Base-by-base conservation (phyloP, 2,888 invertebrate species). In the Synergus gifuensis region DNA sequence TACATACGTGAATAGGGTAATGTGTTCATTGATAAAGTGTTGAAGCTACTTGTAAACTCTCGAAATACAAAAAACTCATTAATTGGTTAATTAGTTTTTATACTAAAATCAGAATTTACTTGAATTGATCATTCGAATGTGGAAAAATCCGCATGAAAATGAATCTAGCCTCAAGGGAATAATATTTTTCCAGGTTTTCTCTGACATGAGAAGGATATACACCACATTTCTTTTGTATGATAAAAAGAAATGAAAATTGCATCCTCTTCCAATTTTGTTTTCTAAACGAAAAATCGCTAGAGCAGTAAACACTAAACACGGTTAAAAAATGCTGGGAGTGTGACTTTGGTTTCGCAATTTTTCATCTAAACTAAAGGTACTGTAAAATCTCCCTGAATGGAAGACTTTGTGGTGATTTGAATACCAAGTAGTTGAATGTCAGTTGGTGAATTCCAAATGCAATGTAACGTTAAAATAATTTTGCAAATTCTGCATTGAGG, bases 21-120 rank as follows among this genome's bases (percentile, higher is more conserved):
- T 69, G n/a, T 16, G 28, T 69, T 69, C 49, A 69, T 49, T 69
- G n/a, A 69, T 69, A 28, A 28, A 69, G n/a, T 54, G n/a, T 69
- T 22, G 28, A 69, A 54, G n/a, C 46, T n/a, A 28, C 62, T 60
- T 62, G 12, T 62, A 28, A 18, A 28, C 22, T 62, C 5, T 62
- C 14, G 5, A 62, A 62, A 11, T 18, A 58, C 18, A 54, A 54
- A 54, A n/a, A 54, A 54, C n/a, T 8, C 0, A 9, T n/a, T 8
- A 54, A 54, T 54, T 54, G 7, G 54, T 8, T 54, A n/a, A n/a
- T 8, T 54, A 2, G n/a, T 2, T 44, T 54, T 2, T 3, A 54
- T n/a, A 54, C 8, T 8, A 54, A 54, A n/a, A 8, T 2, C n/a
- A 2, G 9, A n/a, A 8, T 54, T n/a, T 2, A n/a, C 7, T 54